Conservation (phyloP, 2,797 vertebrate species). For the Delichon dasypus region DNA sequence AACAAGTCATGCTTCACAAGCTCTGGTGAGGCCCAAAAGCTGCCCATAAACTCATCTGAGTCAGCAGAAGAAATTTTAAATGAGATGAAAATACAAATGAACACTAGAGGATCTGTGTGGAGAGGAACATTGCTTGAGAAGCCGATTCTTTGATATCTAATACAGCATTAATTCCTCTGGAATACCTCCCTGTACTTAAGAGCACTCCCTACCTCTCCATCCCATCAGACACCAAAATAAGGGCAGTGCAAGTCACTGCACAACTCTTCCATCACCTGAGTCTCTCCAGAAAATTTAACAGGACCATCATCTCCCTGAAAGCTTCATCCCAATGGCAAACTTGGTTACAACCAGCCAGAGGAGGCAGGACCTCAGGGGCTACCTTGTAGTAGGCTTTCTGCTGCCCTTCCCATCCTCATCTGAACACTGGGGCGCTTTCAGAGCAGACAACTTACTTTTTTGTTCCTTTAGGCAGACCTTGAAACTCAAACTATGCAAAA, state of each 20-base stretch:
- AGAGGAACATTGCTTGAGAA: not conserved
- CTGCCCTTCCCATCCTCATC: not conserved
- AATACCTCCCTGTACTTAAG: not conserved
- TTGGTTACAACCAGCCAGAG: not conserved
- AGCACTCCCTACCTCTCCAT: not conserved
- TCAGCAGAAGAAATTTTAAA: not conserved
- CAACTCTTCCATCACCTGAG: not conserved
- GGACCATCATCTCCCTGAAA: not conserved
- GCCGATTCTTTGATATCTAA: not conserved
- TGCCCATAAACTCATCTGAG: not conserved
- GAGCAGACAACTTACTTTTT: not conserved
- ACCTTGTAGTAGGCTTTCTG: not conserved
- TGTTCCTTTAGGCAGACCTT: not conserved
- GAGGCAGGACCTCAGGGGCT: not conserved
- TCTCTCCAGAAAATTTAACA: not conserved
- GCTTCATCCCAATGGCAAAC: not conserved
- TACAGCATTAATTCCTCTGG: not conserved
- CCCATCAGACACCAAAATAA: not conserved
- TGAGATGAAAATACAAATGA: not conserved
- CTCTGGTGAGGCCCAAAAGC: not conserved
- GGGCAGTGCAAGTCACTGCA: not conserved
- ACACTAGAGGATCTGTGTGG: not conserved
- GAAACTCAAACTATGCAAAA: not conserved
- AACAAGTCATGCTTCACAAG: accelerated
- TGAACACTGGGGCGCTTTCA: not conserved